A percentile compares a stretch with the other conserved stretches of the same genome.
These are phyloP conservation scores for Laothoe populi DNA, from an alignment of 2,888 invertebrate genomes.

Conservation along the genomic window DNA sequence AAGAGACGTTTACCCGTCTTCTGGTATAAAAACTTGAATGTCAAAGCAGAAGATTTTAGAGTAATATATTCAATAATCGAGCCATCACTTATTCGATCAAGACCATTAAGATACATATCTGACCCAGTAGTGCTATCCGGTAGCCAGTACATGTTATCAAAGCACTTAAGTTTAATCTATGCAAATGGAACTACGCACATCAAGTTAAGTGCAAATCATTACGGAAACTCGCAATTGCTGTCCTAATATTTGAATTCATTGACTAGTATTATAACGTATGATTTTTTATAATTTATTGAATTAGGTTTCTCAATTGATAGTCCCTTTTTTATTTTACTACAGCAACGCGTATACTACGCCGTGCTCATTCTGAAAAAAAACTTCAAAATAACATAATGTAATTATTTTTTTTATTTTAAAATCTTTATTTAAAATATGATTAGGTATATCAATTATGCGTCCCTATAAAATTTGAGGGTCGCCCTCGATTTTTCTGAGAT, in stretches of 20 bases:
- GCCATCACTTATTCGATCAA: neutral
- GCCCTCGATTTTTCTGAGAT: too few relatives aligned
- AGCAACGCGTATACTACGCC: too few relatives aligned
- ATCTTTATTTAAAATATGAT: too few relatives aligned
- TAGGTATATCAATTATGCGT: too few relatives aligned
- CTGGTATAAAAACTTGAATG: neutral
- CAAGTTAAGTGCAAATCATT: slow-evolving; percentile 34
- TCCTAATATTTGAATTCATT: slow-evolving; percentile 1
- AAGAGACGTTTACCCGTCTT: neutral
- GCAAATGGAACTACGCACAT: slow-evolving; percentile 41
- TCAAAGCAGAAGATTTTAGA: neutral
- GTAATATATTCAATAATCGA: neutral
- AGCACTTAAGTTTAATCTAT: slow-evolving; percentile 38
- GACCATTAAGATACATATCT: slow-evolving; percentile 25
- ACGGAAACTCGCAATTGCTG: slow-evolving; percentile 35
- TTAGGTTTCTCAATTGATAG: neutral
- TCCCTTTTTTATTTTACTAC: neutral
- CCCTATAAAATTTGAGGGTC: too few relatives aligned
- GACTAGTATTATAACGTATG: neutral
- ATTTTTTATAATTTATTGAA: neutral
- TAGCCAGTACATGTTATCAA: slow-evolving; percentile 33
- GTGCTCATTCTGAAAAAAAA: too few relatives aligned
- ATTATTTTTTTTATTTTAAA: too few relatives aligned
- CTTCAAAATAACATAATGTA: too few relatives aligned
- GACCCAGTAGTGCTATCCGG: slow-evolving; percentile 33